A percentile compares a stretch with the other conserved stretches of the same genome.
These are phyloP conservation scores for Conistra vaccinii DNA, from an alignment of 2,888 invertebrate species.

Conservation along the genomic window DNA sequence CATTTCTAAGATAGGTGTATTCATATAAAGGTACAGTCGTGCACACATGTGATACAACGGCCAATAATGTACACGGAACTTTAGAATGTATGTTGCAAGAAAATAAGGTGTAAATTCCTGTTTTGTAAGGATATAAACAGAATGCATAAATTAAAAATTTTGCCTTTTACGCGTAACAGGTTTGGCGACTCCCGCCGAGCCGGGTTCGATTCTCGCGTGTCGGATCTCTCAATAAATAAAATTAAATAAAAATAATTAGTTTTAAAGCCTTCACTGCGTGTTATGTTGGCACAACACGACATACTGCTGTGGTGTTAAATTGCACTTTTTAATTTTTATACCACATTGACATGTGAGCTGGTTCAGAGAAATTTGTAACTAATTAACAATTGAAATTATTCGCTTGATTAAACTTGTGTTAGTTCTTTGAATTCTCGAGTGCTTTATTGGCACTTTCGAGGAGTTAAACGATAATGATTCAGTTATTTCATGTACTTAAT, in stretches of 20 bases:
- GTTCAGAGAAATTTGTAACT: constrained; percentile 65
- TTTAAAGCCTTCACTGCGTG: constrained; percentile 73
- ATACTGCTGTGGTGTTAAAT: constrained; percentile 80
- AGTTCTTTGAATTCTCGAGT: constrained; percentile 20
- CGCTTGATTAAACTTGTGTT: constrained; percentile 32
- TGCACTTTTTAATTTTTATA: constrained; percentile 82
- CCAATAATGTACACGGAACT: constrained; percentile 6
- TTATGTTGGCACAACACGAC: constrained; percentile 82
- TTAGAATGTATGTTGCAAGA: not conserved
- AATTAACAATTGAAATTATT: constrained; percentile 59
- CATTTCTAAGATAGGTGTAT: constrained; percentile 74
- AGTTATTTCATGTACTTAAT: not conserved
- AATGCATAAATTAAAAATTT: constrained; percentile 67
- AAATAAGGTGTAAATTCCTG: constrained; percentile 31
- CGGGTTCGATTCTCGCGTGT: constrained; percentile 79
- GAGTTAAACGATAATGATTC: constrained; percentile 23
- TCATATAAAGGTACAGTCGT: constrained; percentile 66
- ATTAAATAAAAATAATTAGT: constrained; percentile 88
- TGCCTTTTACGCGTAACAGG: constrained; percentile 78
- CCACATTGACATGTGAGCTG: constrained; percentile 75
- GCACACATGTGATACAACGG: constrained; percentile 15
- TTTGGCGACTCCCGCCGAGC: constrained; percentile 78
- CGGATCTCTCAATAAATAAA: constrained; percentile 83
- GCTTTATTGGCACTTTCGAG: constrained; percentile 37
- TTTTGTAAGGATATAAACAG: not conserved